These are phyloP conservation scores for Neotoxoptera formosana DNA, from an alignment of 1,140 invertebrate genomes.

Conservation along the genomic window DNA sequence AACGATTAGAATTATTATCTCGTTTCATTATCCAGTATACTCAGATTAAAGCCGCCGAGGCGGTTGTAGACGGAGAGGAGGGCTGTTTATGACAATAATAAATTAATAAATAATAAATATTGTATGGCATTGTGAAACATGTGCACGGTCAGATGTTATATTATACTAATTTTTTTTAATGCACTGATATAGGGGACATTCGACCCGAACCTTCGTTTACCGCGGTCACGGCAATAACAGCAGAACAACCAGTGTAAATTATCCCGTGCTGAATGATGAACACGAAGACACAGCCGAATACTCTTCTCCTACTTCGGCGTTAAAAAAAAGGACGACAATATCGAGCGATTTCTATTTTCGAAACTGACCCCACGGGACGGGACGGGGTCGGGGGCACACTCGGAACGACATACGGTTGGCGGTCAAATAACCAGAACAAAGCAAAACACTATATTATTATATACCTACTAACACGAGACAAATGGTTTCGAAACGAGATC, in stretches of 20 bases:
- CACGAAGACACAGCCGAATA: background rate
- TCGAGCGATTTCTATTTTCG: slow-evolving; percentile 17
- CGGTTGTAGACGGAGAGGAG: background rate
- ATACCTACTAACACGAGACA: background rate
- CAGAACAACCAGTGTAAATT: background rate
- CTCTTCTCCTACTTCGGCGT: background rate
- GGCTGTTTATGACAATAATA: background rate
- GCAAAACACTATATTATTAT: background rate
- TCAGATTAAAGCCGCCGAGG: background rate
- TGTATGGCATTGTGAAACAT: background rate
- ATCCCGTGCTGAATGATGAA: background rate
- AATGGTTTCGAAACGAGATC: slow-evolving; percentile 15
- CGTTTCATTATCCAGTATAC: background rate
- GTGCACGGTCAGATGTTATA: background rate
- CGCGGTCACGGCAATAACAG: background rate
- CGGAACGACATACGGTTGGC: background rate
- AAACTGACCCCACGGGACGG: background rate
- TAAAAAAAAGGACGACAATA: background rate
- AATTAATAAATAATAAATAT: background rate
- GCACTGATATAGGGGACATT: background rate
- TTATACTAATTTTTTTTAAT: background rate
- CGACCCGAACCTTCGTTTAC: background rate
- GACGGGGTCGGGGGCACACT: background rate
- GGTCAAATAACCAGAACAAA: background rate
- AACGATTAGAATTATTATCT: background rate